Conservation (phyloP, 2,888 invertebrate species). For the Tenodera sinensis region DNA sequence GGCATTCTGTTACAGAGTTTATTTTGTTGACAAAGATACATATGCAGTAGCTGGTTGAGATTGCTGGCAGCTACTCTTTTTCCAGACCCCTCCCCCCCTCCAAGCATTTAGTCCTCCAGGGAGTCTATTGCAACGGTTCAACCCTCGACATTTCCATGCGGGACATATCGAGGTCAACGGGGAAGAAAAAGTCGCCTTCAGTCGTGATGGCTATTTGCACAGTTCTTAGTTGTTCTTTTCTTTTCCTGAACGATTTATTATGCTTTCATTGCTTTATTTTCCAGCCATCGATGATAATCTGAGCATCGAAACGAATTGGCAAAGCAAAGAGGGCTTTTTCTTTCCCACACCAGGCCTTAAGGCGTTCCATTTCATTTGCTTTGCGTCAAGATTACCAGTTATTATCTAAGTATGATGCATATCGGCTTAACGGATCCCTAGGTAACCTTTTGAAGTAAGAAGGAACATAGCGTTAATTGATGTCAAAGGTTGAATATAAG, state of each 20-base stretch:
- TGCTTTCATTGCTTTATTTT: not conserved
- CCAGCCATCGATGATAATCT: not conserved
- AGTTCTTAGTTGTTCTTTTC: not conserved
- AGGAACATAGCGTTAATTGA: not conserved
- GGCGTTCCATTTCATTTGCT: too few species aligned
- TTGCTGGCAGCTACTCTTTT: not conserved
- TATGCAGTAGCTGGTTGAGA: not conserved
- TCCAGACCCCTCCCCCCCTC: not conserved
- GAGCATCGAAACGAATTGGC: not conserved
- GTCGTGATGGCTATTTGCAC: not conserved
- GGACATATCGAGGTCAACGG: slow-evolving; percentile 1
- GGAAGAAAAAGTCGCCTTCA: not conserved
- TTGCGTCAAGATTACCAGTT: not conserved
- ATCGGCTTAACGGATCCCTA: not conserved
- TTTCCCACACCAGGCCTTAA: not conserved
- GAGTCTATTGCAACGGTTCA: not conserved
- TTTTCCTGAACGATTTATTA: not conserved
- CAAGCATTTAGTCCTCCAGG: not conserved
- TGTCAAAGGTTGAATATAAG: too few species aligned
- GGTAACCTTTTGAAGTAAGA: not conserved
- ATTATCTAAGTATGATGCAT: not conserved
- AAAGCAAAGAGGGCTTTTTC: not conserved
- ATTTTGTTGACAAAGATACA: not conserved
- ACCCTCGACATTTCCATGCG: slow-evolving; percentile 1
- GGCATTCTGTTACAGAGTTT: not conserved